phyloP scores from a whole-genome alignment of 2,113 vertebrate genomes.

The Apodemus sylvaticus region DNA sequence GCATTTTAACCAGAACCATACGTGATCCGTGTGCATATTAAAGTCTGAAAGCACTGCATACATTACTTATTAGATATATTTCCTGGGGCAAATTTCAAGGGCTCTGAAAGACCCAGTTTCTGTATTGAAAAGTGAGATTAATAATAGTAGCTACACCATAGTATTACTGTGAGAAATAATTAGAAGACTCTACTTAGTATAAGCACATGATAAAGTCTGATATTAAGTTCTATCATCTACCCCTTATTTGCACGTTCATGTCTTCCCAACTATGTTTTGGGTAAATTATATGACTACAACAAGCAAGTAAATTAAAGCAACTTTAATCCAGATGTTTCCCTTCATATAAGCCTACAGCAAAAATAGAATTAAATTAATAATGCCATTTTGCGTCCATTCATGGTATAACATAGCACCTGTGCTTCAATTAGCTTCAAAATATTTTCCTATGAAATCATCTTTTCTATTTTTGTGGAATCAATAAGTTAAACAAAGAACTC shows the following conservation, averaged over 20 bases:
- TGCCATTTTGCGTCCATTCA: conserved; percentile 1
- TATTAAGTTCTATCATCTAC: conserved; percentile 20
- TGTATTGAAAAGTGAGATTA: neutral
- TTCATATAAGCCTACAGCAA: neutral
- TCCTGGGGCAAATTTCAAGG: neutral
- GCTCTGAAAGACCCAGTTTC: neutral
- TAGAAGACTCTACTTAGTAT: neutral
- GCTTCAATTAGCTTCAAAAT: conserved; percentile 40
- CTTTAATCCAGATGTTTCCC: neutral
- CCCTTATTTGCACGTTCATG: conserved; percentile 13
- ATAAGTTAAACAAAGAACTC: conserved; percentile 25
- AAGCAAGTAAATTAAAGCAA: neutral
- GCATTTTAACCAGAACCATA: neutral
- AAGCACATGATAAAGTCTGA: neutral
- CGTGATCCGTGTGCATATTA: neutral
- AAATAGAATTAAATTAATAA: conserved; percentile 46
- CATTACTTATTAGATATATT: neutral
- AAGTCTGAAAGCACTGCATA: neutral
- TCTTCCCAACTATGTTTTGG: neutral
- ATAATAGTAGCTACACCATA: neutral
- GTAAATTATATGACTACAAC: neutral
- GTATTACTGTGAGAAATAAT: neutral
- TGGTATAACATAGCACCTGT: conserved; percentile 3
- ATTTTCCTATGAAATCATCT: conserved; percentile 35
- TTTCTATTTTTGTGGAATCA: conserved; percentile 23